These are phyloP conservation scores for Macrotrachela quadricornifera DNA, from an alignment of 1,140 invertebrate genomes.

Conservation along the genomic window DNA sequence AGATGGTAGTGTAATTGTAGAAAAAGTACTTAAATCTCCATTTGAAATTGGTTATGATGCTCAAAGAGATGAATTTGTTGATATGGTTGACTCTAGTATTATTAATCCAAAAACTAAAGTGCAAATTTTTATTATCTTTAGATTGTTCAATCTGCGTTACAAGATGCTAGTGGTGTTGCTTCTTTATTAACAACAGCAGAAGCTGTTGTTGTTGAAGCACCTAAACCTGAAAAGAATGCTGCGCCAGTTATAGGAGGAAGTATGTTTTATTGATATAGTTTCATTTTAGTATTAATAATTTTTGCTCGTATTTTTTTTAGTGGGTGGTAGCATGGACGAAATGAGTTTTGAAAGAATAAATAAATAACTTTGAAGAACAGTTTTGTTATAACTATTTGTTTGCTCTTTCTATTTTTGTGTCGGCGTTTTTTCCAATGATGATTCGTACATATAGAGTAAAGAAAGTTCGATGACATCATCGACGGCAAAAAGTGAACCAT, in stretches of 20 bases:
- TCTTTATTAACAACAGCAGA: conserved; percentile 91
- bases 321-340: not conserved
- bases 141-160: conserved; percentile 81
- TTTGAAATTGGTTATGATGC: conserved; percentile 76
- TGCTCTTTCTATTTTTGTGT: no score
- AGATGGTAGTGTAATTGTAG: conserved; percentile 79
- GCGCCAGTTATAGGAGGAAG: conserved; percentile 26
- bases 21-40: conserved; percentile 47
- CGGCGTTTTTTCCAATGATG: no score
- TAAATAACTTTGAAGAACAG: no score
- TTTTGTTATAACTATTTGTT: no score
- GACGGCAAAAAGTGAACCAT: no score
- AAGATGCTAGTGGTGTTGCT: conserved; percentile 90
- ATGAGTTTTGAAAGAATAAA: not conserved
- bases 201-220: conserved; percentile 74
- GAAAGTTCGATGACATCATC: no score
- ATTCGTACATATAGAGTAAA: no score
- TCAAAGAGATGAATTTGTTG: conserved; percentile 71
- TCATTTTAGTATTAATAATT: no score
- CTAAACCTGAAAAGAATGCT: conserved; percentile 62
- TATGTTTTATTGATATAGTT: no score
- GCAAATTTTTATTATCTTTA: conserved; percentile 13
- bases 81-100: conserved; percentile 89
- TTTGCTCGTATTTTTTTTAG: no score
- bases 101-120: conserved; percentile 91